A percentile compares a stretch with the other conserved stretches of the same genome.
Conservation (phyloP, 2,113 vertebrate genomes). For the Sturnira hondurensis region DNA sequence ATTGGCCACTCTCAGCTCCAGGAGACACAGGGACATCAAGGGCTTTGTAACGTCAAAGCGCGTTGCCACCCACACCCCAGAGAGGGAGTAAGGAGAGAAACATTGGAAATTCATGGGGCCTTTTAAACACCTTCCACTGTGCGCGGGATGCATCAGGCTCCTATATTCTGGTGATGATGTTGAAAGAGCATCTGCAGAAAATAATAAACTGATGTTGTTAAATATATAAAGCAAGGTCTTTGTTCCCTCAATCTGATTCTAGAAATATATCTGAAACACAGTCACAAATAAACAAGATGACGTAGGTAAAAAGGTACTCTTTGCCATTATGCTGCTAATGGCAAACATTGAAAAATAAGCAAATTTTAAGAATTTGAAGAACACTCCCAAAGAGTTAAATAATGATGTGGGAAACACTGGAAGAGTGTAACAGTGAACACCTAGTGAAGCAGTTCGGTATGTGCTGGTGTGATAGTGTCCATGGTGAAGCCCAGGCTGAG, state of each 20-base stretch:
- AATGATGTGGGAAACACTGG: too few relatives aligned
- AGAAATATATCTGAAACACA: background rate
- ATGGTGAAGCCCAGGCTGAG: too few relatives aligned
- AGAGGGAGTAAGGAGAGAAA: background rate
- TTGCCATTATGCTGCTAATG: background rate
- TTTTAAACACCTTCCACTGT: background rate
- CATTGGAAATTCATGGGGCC: background rate
- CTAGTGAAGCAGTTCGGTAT: too few relatives aligned
- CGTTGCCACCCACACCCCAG: background rate
- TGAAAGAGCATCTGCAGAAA: background rate
- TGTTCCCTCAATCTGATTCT: background rate
- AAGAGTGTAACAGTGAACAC: too few relatives aligned
- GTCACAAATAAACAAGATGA: background rate
- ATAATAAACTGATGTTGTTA: background rate
- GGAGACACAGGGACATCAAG: background rate
- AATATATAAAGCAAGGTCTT: background rate
- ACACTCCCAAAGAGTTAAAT: too few relatives aligned
- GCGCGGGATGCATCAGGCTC: background rate
- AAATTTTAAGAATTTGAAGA: background rate
- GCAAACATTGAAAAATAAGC: background rate
- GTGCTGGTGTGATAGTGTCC: too few relatives aligned
- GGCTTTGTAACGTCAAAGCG: background rate
- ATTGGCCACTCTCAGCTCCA: background rate
- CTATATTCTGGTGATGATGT: background rate
- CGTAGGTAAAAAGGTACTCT: background rate